These are phyloP conservation scores for Echinops telfairi DNA, from an alignment of 2,113 vertebrate species.

Conservation along the genomic window DNA sequence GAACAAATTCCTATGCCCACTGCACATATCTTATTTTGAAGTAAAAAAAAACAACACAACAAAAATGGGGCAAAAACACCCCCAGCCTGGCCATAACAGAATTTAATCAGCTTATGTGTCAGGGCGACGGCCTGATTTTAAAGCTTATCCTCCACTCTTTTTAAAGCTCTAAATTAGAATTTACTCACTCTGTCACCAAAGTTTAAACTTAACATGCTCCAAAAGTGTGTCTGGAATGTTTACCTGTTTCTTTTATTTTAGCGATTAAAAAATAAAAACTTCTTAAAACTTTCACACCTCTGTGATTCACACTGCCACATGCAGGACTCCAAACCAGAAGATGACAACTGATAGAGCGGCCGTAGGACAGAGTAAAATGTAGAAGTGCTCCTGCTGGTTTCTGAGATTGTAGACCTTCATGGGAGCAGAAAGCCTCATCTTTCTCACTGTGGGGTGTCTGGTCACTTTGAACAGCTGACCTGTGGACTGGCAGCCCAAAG, in stretches of 20 bases:
- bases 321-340: too few relatives aligned
- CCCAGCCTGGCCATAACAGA: slow-evolving; percentile 42
- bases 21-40: too few relatives aligned
- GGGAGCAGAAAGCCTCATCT: background rate
- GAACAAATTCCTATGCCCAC: too few relatives aligned
- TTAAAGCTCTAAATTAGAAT: slow-evolving; percentile 77
- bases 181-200: slow-evolving; percentile 74
- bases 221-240: slow-evolving; percentile 70
- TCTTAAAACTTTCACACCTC: slow-evolving; percentile 66
- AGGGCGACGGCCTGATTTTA: slow-evolving; percentile 80
- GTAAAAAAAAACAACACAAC: too few relatives aligned
- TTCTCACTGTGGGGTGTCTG: background rate
- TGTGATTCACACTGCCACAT: slow-evolving; percentile 45
- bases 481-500: background rate
- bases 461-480: background rate
- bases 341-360: too few relatives aligned
- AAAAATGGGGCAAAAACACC: too few relatives aligned
- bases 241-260: slow-evolving; percentile 81
- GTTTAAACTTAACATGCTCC: slow-evolving; percentile 79
- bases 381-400: background rate
- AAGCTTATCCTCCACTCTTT: slow-evolving; percentile 81
- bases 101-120: slow-evolving; percentile 50
- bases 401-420: background rate
- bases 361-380: background rate
- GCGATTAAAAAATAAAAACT: slow-evolving; percentile 54